phyloP scores from a whole-genome alignment of 1,140 invertebrate genomes.

The Psilanteris sp. region DNA sequence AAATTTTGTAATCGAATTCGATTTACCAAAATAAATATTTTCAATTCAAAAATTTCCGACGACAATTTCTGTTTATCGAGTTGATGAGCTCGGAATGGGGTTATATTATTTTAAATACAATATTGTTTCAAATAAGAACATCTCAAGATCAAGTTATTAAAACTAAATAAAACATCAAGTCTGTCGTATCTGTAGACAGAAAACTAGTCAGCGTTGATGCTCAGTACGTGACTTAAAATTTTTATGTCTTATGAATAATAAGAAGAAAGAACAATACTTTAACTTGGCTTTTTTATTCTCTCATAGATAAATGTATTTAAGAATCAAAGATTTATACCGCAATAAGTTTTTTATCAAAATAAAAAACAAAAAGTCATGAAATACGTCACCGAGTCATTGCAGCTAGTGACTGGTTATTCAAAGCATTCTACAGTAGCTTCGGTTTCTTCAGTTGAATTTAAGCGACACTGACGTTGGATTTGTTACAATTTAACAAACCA shows the following conservation, averaged over 20 bases:
- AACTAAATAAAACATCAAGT: constrained; percentile 56
- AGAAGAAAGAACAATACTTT: constrained; percentile 44
- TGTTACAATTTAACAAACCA: too few species aligned
- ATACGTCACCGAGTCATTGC: constrained; percentile 20
- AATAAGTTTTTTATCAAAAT: constrained; percentile 40
- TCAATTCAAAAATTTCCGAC: too few species aligned
- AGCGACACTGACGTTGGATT: too few species aligned
- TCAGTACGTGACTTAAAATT: constrained; percentile 44
- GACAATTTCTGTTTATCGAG: too few species aligned
- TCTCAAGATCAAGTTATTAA: constrained; percentile 36
- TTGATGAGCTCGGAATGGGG: too few species aligned
- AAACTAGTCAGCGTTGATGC: constrained; percentile 56
- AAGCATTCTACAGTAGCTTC: constrained; percentile 31
- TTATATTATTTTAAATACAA: background rate
- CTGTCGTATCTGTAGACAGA: constrained; percentile 51
- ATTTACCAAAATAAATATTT: too few species aligned
- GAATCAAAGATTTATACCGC: constrained; percentile 50
- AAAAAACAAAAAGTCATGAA: constrained; percentile 36
- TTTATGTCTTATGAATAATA: constrained; percentile 55
- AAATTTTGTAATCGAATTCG: too few species aligned
- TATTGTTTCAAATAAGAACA: too few species aligned
- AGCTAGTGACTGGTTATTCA: constrained; percentile 31
- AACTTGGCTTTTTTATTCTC: constrained; percentile 20
- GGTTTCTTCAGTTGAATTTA: too few species aligned
- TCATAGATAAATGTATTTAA: constrained; percentile 45